Conservation (phyloP, 2,113 vertebrate genomes). For the Cathartes aura region DNA sequence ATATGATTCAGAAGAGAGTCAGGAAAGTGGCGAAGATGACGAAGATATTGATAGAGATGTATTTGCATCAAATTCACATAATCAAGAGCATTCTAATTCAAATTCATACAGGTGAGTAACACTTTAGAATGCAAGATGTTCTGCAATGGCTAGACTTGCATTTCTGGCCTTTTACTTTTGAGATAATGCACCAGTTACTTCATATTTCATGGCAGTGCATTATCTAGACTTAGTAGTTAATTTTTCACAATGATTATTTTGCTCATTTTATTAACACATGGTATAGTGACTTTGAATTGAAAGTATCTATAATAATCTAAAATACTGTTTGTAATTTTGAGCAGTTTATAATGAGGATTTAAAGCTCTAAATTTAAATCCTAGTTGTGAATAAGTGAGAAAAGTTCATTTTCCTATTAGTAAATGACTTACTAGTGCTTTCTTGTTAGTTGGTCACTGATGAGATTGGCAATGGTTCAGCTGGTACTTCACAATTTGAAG, state of each 20-base stretch:
- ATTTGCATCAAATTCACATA: conserved; percentile 79
- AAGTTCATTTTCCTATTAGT: neutral
- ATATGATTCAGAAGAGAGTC: conserved; percentile 96
- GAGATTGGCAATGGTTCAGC: conserved; percentile 95
- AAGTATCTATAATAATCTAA: neutral
- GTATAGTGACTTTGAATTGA: neutral
- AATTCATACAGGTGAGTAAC: conserved; percentile 91
- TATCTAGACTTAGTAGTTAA: neutral
- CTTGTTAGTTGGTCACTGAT: conserved; percentile 95
- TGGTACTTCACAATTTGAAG: conserved; percentile 93
- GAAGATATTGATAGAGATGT: conserved; percentile 79
- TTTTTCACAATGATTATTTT: neutral
- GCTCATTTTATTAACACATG: neutral
- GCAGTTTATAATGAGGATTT: neutral
- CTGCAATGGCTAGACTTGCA: neutral
- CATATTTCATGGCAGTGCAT: neutral
- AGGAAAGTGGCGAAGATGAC: conserved; percentile 85
- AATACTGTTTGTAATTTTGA: neutral
- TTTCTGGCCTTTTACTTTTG: neutral
- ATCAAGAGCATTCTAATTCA: conserved; percentile 92
- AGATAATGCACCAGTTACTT: neutral
- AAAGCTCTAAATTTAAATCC: neutral
- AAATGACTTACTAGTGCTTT: conserved; percentile 44
- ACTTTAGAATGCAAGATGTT: neutral
- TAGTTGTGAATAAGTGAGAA: neutral